Conservation (phyloP, 2,113 vertebrate species). For the Lepisosteus oculatus region DNA sequence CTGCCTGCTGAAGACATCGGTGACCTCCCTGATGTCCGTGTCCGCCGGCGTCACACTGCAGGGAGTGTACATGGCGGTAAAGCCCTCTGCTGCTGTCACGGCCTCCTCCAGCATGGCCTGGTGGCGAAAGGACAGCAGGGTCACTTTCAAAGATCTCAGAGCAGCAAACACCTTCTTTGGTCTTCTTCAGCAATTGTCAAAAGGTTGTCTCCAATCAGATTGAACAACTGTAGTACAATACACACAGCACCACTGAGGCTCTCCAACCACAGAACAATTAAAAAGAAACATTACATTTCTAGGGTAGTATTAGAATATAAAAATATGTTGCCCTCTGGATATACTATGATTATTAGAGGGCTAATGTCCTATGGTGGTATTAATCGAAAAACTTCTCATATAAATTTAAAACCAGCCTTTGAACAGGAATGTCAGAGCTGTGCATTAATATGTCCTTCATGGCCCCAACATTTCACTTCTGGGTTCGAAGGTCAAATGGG, state of each 20-base stretch:
- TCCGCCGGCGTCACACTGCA: slow-evolving; percentile 46
- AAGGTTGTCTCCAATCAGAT: no score
- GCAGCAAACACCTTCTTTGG: no score
- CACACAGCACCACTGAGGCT: no score
- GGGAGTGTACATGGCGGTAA: slow-evolving; percentile 65
- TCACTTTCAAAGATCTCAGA: no score
- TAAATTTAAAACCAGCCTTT: slow-evolving; percentile 15
- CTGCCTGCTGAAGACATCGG: slow-evolving; percentile 55
- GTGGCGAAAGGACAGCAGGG: neutral
- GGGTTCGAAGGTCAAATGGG: neutral
- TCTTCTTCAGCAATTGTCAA: no score
- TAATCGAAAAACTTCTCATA: slow-evolving; percentile 14
- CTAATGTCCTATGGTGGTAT: slow-evolving; percentile 19
- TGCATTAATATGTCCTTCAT: slow-evolving; percentile 19
- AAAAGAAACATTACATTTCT: no score
- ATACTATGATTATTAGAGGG: neutral
- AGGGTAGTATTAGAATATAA: no score
- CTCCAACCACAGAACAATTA: no score
- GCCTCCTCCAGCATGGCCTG: slow-evolving; percentile 68
- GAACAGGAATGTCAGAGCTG: neutral
- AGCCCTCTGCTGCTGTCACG: slow-evolving; percentile 49
- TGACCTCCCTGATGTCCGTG: slow-evolving; percentile 51
- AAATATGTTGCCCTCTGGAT: no score
- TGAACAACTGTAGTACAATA: no score
- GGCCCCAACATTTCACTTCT: slow-evolving; percentile 19